Conservation (phyloP, 2,113 vertebrate genomes). For the Hemichromis elongatus region DNA sequence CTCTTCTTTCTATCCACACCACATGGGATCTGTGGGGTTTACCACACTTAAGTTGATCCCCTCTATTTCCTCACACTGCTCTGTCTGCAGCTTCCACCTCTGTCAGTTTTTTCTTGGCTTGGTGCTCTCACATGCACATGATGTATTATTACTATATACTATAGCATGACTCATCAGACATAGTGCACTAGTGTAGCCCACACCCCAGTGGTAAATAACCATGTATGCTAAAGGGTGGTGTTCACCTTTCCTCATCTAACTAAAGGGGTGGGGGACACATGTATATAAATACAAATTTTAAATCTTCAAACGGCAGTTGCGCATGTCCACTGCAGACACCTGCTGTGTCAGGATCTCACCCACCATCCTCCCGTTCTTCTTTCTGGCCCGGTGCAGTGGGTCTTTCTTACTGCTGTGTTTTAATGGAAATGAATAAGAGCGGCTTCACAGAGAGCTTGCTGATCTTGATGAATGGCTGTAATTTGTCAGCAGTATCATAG, state of each 20-base stretch:
- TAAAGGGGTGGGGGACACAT: background rate
- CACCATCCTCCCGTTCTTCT: background rate
- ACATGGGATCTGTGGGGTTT: conserved; percentile 29
- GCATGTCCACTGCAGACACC: background rate
- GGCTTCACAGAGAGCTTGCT: background rate
- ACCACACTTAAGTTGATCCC: conserved; percentile 26
- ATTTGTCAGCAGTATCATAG: conserved; percentile 35
- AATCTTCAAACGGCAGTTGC: background rate
- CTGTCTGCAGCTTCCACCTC: conserved; percentile 30
- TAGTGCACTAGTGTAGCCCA: background rate
- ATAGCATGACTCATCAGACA: conserved; percentile 50
- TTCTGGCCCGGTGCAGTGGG: background rate
- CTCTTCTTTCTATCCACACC: conserved; percentile 11
- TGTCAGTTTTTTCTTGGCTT: conserved; percentile 20
- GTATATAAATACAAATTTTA: fast-evolving
- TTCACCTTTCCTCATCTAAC: background rate
- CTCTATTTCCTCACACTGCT: conserved; percentile 1
- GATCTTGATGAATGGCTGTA: conserved; percentile 35
- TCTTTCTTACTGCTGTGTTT: background rate
- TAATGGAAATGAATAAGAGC: conserved; percentile 2
- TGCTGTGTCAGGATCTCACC: background rate
- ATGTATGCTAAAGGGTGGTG: background rate
- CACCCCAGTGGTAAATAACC: background rate
- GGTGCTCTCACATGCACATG: conserved; percentile 6
- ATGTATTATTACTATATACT: conserved; percentile 40